Percentiles rank a stretch among this genome's conserved stretches.
phyloP scores from a whole-genome alignment of 2,888 invertebrate genomes.

The Dynastes grantii region DNA sequence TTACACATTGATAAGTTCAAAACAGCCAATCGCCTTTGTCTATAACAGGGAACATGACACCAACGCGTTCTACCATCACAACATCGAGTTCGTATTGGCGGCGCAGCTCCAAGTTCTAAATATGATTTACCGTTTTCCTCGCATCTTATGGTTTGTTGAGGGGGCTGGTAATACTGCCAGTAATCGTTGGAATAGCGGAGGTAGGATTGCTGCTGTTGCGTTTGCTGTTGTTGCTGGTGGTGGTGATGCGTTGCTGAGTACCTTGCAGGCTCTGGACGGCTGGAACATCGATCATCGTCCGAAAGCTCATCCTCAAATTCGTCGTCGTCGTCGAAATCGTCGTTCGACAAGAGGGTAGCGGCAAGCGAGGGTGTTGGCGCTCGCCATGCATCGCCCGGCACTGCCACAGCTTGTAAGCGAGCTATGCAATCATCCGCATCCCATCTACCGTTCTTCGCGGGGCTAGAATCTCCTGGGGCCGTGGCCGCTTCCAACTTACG shows the following conservation, averaged over 20 bases:
- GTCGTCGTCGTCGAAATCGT: conserved; percentile 76
- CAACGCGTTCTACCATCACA: conserved; percentile 73
- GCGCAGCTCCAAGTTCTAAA: conserved; percentile 85
- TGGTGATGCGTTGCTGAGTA: conserved; percentile 59
- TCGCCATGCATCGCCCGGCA: conserved; percentile 76
- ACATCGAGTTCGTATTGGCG: conserved; percentile 66
- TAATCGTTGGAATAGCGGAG: conserved; percentile 68
- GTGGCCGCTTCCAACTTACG: conserved; percentile 76
- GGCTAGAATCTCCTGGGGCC: conserved; percentile 70
- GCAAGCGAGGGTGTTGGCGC: conserved; percentile 69
- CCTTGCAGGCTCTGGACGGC: conserved; percentile 68
- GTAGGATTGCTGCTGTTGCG: conserved; percentile 60
- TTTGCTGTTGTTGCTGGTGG: conserved; percentile 57
- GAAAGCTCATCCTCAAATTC: conserved; percentile 76
- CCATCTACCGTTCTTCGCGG: conserved; percentile 75
- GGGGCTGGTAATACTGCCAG: conserved; percentile 73
- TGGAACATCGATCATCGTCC: conserved; percentile 73
- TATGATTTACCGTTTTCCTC: conserved; percentile 94
- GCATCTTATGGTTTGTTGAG: conserved; percentile 86
- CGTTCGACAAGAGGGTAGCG: conserved; percentile 66
- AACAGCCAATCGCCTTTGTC: conserved; percentile 89
- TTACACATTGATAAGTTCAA: conserved; percentile 95
- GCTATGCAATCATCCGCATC: conserved; percentile 75
- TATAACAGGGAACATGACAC: conserved; percentile 89
- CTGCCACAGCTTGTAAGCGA: conserved; percentile 81